These are phyloP conservation scores for Solenopsis invicta DNA, from an alignment of 1,140 invertebrate genomes.

Conservation along the genomic window DNA sequence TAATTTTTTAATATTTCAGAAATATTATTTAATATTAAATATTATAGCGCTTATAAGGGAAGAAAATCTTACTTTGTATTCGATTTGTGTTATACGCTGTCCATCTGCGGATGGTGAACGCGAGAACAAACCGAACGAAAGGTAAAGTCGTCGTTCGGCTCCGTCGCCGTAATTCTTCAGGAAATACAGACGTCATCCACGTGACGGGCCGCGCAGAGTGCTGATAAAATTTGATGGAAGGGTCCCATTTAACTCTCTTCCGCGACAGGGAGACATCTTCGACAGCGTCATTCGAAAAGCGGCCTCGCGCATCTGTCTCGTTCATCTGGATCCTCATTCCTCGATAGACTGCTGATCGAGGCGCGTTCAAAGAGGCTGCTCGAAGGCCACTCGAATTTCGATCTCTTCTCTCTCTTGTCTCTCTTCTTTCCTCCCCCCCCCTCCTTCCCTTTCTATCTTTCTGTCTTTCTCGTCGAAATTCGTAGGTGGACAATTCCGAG, in stretches of 20 bases:
- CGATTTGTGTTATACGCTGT: neutral
- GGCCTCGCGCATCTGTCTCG: neutral
- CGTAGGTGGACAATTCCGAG: constrained; percentile 20
- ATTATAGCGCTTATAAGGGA: neutral
- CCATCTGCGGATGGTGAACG: too few relatives aligned
- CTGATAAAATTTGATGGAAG: constrained; percentile 23
- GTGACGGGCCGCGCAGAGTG: neutral
- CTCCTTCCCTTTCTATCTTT: neutral
- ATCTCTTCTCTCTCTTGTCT: neutral
- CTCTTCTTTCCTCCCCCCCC: too few relatives aligned
- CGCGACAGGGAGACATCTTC: neutral
- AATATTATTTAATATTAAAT: too few relatives aligned
- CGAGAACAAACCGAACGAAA: neutral
- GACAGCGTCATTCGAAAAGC: neutral
- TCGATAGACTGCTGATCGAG: neutral
- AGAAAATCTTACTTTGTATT: neutral
- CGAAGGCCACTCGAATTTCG: constrained; percentile 19
- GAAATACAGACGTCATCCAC: constrained; percentile 9
- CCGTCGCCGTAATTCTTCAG: neutral
- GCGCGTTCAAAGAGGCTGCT: neutral
- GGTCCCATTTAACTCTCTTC: constrained; percentile 10
- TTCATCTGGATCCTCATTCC: neutral
- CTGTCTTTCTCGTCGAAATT: neutral
- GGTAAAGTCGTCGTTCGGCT: neutral
- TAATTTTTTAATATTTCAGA: too few relatives aligned